Conservation (phyloP, 2,888 invertebrate species). For the Agrotis exclamationis region DNA sequence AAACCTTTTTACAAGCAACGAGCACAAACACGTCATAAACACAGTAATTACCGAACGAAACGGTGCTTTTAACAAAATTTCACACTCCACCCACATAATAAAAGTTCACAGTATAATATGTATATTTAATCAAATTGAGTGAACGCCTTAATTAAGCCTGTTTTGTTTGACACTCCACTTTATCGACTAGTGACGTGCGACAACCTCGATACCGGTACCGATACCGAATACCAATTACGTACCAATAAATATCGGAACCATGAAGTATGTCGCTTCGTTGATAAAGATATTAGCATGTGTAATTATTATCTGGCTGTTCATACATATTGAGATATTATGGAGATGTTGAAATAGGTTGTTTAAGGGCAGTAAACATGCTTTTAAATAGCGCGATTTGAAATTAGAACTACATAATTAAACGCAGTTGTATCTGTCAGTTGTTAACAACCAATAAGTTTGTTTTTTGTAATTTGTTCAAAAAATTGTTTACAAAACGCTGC, state of each 20-base stretch:
- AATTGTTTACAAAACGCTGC: neutral
- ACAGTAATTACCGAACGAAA: conserved; percentile 47
- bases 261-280: conserved; percentile 52
- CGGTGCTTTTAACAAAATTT: conserved; percentile 42
- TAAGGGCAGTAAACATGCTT: conserved; percentile 25
- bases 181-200: conserved; percentile 60
- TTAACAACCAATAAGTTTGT: neutral
- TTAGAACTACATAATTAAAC: conserved; percentile 17
- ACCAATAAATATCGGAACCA: conserved; percentile 52
- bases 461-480: neutral
- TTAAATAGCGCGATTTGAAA: conserved; percentile 10
- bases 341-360: conserved; percentile 37
- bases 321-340: conserved; percentile 55
- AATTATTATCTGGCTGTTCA: conserved; percentile 57
- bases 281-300: conserved; percentile 66
- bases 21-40: conserved; percentile 16
- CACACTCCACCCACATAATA: conserved; percentile 46
- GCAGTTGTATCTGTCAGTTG: neutral
- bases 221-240: conserved; percentile 58
- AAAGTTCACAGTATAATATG: conserved; percentile 37
- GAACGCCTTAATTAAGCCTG: conserved; percentile 63
- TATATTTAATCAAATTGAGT: conserved; percentile 56
- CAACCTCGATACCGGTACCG: conserved; percentile 51
- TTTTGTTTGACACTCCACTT: conserved; percentile 61
- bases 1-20: conserved; percentile 8